Base-by-base conservation (phyloP, 1,140 invertebrate species). In the Microvelia longipes region DNA sequence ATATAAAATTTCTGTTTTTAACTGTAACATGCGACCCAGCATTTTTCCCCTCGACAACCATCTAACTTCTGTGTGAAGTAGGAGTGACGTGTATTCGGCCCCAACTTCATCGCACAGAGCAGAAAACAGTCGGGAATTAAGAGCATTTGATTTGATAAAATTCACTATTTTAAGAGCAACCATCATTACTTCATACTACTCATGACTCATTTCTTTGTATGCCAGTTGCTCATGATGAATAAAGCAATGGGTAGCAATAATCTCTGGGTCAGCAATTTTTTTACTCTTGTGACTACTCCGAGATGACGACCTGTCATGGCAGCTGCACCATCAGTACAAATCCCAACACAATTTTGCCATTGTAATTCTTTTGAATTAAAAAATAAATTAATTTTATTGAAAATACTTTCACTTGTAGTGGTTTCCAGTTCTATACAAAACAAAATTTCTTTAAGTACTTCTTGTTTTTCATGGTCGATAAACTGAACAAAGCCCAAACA, bases 21-120 rank as follows among this genome's bases (percentile, higher is more conserved):
- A 26, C 25, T 64, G 5, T 24, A 64, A 64, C 24, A 64, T 2
- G 5, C 62, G 15, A 15, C 2, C 15, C 5, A 64, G 24, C 62
- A 64, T 26, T 26, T 64, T 64, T 26, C 62, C 62, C 24, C 62
- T 11, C 2, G 62, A 64, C 15, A 64, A 24, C 62, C 62, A 64
- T 64, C 62, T 64, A 24, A 64, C 62, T 64, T 64, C 62, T 24
- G 62, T 64, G 25, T 64, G 62, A 14, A 64, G 62, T 64, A 64
- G 24, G 25, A 64, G 62, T 26, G 15, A 26, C 15, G 25, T 26
- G 24, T 64, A 24, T 24, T 64, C 62, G 25, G 15, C 25, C 2
- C 62, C 62, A 15, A 64, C 25, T 24, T 64, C 62, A 2, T 64
- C 62, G 24, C 62, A 64, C 15, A 64, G 24, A 15, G 25, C 62